These are phyloP conservation scores for Brotula barbata DNA, from an alignment of 2,797 vertebrate species.

Conservation along the genomic window DNA sequence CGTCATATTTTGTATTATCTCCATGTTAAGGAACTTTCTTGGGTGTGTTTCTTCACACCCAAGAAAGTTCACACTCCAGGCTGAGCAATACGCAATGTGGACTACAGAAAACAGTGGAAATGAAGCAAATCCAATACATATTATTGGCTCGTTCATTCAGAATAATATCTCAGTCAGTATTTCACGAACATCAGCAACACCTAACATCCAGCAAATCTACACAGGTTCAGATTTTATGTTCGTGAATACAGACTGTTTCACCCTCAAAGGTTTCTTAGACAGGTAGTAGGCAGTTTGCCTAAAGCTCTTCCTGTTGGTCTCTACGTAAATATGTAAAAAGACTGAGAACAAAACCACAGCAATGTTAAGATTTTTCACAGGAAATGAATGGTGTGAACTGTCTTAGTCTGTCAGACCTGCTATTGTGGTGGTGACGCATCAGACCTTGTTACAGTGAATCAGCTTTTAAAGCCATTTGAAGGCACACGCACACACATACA, in stretches of 20 bases:
- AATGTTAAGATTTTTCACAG: slow-evolving; percentile 6
- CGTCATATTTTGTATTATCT: slow-evolving; percentile 1
- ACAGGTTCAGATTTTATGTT: slow-evolving; percentile 3
- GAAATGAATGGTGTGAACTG: slow-evolving; percentile 21
- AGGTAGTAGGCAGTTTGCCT: slow-evolving; percentile 2
- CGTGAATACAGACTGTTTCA: slow-evolving; percentile 6
- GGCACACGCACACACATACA: slow-evolving; percentile 16
- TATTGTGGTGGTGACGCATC: slow-evolving; percentile 38
- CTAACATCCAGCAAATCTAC: slow-evolving; percentile 3
- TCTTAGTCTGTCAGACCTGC: slow-evolving; percentile 20
- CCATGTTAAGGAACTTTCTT: neutral
- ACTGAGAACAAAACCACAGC: neutral
- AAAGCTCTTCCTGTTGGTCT: neutral
- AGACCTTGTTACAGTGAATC: slow-evolving; percentile 24
- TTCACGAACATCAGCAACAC: neutral
- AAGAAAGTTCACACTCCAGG: no score
- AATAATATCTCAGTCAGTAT: neutral
- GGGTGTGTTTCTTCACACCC: no score
- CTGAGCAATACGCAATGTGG: neutral
- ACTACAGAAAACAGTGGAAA: neutral
- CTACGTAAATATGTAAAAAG: neutral
- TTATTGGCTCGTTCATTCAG: no score
- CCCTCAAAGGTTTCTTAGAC: no score
- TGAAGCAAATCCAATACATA: no score
- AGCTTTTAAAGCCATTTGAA: slow-evolving; percentile 23